Evolutionary conservation across 2,113 vertebrate species (phyloP), one percentile per base, ranked within the genome.

Genomic region (Centropristis striata): DNA sequence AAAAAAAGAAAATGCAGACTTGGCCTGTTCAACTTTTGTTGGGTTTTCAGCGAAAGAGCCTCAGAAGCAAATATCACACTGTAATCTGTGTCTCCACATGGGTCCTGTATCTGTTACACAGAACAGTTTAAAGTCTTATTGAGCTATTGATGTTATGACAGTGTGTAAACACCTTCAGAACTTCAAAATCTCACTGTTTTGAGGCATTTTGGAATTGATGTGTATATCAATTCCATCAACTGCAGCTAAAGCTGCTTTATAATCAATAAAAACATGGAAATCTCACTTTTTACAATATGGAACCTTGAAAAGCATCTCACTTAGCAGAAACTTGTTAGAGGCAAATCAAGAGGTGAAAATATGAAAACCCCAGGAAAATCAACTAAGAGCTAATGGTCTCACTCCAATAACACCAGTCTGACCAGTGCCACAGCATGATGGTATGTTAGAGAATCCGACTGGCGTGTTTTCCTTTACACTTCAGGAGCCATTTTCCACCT

Each of bases 1-100:
- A 9, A 66, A 4, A 37, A 81, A 37, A 59, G 27, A 44, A 85
- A 86, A 82, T 66, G 59, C 82, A 73, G 67, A 72, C 75, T 47
- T 84, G 66, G 78, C 41, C 71, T 71, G 25, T 70, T 63, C 0
- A 23, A 49, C 37, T 77, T 80, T 63, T 61, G 20, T 63, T 61
- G 47, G 28, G 10, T 60, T 75, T 88, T 57, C 27, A 23, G 15
- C 20, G 20, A 16, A 36, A 46, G 15, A 66, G 39, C 75, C 27
- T 82, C 14, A 44, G 37, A 66, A 79, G 42, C 64, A 75, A 72
- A 80, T 71, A 71, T 67, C n/a, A 75, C 42, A 21, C 49, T 61
- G 18, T 70, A 55, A 82, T 70, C 21, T 37, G 16, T 50, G 36
- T 71, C 64, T 79, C 83, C 61, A 78, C 60, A 55, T 32, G 53